A percentile compares a stretch with the other conserved stretches of the same genome.
These are phyloP conservation scores for Drosophila equinoxialis DNA, from an alignment of 1,140 invertebrate genomes.

Conservation along the genomic window DNA sequence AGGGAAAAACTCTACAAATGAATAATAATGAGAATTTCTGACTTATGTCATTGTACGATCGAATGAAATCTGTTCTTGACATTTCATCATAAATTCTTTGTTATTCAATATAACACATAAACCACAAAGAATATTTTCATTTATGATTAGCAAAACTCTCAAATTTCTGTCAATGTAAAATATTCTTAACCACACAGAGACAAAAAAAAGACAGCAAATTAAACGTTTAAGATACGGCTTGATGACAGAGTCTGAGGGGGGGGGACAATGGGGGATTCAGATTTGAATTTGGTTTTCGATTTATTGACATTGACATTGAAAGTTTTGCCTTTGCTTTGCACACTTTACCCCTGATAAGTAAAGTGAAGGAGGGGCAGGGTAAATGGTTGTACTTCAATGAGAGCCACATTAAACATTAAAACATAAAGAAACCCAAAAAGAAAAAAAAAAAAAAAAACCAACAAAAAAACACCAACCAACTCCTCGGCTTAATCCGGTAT, in stretches of 20 bases:
- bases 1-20: too few relatives aligned
- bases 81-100: slow-evolving; percentile 61
- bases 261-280: slow-evolving; percentile 20
- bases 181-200: slow-evolving; percentile 36
- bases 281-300: slow-evolving; percentile 25
- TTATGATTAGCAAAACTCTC: slow-evolving; percentile 18
- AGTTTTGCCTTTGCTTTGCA: slow-evolving; percentile 47
- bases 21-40: too few relatives aligned
- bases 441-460: slow-evolving; percentile 15
- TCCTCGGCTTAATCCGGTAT: slow-evolving; percentile 49
- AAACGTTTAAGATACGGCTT: slow-evolving; percentile 1
- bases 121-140: slow-evolving; percentile 39
- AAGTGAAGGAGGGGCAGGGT: slow-evolving; percentile 37
- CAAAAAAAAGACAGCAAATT: slow-evolving; percentile 1
- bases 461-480: slow-evolving; percentile 42
- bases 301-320: slow-evolving; percentile 80
- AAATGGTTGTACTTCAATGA: slow-evolving; percentile 31
- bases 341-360: slow-evolving; percentile 17
- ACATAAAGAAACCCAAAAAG: slow-evolving; percentile 7
- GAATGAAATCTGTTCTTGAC: neutral
- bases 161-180: slow-evolving; percentile 42
- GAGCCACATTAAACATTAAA: slow-evolving; percentile 41
- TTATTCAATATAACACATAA: slow-evolving; percentile 51
- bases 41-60: neutral
- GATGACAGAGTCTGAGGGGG: slow-evolving; percentile 8